Evolutionary conservation across 2,113 vertebrate genomes (phyloP).

Genomic region (Cettia cetti): DNA sequence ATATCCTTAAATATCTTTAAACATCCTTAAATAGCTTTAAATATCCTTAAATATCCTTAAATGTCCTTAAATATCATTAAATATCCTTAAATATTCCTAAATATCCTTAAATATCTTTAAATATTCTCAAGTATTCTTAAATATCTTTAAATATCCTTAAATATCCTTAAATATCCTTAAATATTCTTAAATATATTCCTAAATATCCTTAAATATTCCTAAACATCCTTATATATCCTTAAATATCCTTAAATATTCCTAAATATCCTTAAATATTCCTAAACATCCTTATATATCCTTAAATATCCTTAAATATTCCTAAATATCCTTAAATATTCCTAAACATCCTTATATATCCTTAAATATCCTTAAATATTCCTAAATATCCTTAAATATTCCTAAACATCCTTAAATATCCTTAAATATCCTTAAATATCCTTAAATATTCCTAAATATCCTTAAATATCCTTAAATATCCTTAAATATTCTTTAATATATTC

Average conservation of each 20-base stretch:
- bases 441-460: background rate
- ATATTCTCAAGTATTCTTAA: background rate
- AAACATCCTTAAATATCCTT: too few relatives aligned
- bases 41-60: background rate
- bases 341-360: background rate
- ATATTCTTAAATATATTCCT: too few relatives aligned
- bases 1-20: background rate
- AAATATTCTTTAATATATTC: too few relatives aligned
- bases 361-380: background rate
- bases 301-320: too few relatives aligned
- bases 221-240: background rate
- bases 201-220: too few relatives aligned
- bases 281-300: too few relatives aligned
- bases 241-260: background rate
- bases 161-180: background rate
- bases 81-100: rapidly evolving
- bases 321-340: background rate
- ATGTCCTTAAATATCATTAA: too few relatives aligned
- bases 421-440: background rate
- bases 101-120: too few relatives aligned
- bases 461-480: too few relatives aligned
- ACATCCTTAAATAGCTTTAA: background rate
- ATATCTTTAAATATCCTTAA: background rate
- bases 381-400: too few relatives aligned
- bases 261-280: too few relatives aligned